Percentiles rank a stretch among this genome's conserved stretches.
These are phyloP conservation scores for Zaprionus obscuricornis DNA, from an alignment of 2,888 invertebrate species.

Conservation along the genomic window DNA sequence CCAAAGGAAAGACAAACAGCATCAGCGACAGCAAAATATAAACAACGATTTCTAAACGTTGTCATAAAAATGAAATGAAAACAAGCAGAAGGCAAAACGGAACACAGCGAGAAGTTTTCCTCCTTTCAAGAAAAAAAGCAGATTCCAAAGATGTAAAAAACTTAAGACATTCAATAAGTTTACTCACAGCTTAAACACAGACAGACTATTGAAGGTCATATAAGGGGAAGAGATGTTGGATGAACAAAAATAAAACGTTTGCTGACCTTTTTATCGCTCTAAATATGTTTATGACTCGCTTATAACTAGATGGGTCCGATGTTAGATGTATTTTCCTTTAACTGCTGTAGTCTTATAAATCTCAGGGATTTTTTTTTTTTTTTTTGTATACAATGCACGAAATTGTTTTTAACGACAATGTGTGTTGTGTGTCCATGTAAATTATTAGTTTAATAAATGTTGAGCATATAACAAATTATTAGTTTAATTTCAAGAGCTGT, in stretches of 20 bases:
- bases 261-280: constrained; percentile 77
- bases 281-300: constrained; percentile 75
- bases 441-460: constrained; percentile 80
- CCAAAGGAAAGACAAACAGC: constrained; percentile 61
- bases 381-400: constrained; percentile 44
- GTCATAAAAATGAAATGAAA: constrained; percentile 81
- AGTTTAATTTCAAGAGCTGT: too few species aligned
- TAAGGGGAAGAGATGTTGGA: not conserved
- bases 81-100: constrained; percentile 61
- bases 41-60: constrained; percentile 77
- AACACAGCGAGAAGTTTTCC: constrained; percentile 2
- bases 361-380: constrained; percentile 63
- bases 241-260: not conserved
- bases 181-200: constrained; percentile 45
- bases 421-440: constrained; percentile 58
- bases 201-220: constrained; percentile 9
- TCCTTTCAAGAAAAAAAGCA: not conserved
- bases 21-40: constrained; percentile 59
- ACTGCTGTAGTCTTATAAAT: constrained; percentile 52
- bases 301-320: constrained; percentile 5
- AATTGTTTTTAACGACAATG: constrained; percentile 79
- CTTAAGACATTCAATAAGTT: constrained; percentile 82
- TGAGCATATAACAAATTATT: constrained; percentile 42
- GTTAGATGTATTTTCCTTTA: constrained; percentile 4
- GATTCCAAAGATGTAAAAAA: constrained; percentile 58